Evolutionary conservation across 2,888 invertebrate species (phyloP).

Genomic region (Mellilla xanthometata): DNA sequence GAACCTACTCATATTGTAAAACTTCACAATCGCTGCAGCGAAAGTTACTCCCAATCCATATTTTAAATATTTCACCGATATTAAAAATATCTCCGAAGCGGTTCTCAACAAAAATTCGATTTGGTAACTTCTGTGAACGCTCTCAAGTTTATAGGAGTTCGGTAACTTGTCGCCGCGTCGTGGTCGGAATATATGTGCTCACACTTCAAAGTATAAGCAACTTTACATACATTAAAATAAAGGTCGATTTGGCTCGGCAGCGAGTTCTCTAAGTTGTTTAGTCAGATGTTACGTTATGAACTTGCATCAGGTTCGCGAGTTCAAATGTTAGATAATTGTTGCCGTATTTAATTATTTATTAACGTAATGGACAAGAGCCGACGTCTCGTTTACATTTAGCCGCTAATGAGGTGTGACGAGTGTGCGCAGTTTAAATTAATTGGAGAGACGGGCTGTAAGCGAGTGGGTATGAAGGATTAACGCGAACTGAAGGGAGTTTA

Average conservation of each 20-base stretch:
- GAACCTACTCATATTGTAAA: not conserved
- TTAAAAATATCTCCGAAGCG: constrained; percentile 48
- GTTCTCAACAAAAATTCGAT: constrained; percentile 51
- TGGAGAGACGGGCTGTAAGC: too few relatives aligned
- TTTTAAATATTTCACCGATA: constrained; percentile 46
- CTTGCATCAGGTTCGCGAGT: constrained; percentile 24
- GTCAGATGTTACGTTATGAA: constrained; percentile 31
- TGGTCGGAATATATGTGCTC: constrained; percentile 39
- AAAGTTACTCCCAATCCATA: constrained; percentile 31
- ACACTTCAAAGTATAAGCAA: constrained; percentile 10
- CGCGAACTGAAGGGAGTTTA: too few relatives aligned
- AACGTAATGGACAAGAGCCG: constrained; percentile 7
- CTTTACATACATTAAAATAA: constrained; percentile 24
- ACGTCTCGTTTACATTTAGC: constrained; percentile 1
- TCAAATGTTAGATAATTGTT: constrained; percentile 25
- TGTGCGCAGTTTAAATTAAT: not conserved
- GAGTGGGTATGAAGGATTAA: too few relatives aligned
- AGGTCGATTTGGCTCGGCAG: constrained; percentile 20
- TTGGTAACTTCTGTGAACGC: constrained; percentile 50
- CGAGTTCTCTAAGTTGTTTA: constrained; percentile 27
- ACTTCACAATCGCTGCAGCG: constrained; percentile 11
- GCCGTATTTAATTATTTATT: constrained; percentile 16
- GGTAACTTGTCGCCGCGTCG: constrained; percentile 43
- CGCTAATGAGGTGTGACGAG: constrained; percentile 2
- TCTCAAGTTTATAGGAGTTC: constrained; percentile 46